Evolutionary conservation across 2,888 invertebrate species (phyloP).

Genomic region (Zonitis immaculata): DNA sequence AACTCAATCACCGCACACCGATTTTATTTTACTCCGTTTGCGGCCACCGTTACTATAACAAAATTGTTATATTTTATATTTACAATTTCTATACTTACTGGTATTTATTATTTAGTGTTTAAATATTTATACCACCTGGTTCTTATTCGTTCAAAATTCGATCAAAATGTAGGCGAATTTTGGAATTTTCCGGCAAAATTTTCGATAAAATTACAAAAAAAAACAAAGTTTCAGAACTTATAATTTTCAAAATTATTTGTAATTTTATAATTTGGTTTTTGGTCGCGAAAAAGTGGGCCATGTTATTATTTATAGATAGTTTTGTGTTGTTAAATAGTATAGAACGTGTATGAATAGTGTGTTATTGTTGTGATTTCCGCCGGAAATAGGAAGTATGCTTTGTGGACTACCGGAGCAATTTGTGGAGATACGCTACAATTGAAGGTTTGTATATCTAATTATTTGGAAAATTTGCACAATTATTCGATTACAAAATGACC

Average conservation of each 20-base stretch:
- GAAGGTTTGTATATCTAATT: constrained; percentile 15
- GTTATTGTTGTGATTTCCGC: constrained; percentile 8
- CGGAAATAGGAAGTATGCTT: constrained; percentile 17
- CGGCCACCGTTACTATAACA: constrained; percentile 11
- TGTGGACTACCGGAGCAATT: constrained; percentile 10
- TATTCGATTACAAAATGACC: too few species aligned
- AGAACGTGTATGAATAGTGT: constrained; percentile 1
- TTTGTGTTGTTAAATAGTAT: not conserved
- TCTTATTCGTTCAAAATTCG: not conserved
- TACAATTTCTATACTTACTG: not conserved
- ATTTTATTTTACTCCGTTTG: constrained; percentile 17
- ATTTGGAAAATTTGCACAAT: too few species aligned
- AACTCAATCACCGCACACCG: constrained; percentile 4
- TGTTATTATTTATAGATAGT: not conserved
- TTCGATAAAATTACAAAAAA: not conserved
- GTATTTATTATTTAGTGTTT: not conserved
- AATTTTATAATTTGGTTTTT: too few species aligned
- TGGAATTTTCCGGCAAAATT: not conserved
- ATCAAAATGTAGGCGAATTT: constrained; percentile 8
- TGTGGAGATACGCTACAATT: constrained; percentile 12
- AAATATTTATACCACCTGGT: constrained; percentile 11
- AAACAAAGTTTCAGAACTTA: constrained; percentile 1
- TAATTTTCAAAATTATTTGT: not conserved
- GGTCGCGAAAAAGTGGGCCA: too few species aligned
- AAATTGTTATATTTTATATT: not conserved